Base-by-base conservation (phyloP, 2,797 vertebrate genomes). In the Cetoscarus ocellatus region DNA sequence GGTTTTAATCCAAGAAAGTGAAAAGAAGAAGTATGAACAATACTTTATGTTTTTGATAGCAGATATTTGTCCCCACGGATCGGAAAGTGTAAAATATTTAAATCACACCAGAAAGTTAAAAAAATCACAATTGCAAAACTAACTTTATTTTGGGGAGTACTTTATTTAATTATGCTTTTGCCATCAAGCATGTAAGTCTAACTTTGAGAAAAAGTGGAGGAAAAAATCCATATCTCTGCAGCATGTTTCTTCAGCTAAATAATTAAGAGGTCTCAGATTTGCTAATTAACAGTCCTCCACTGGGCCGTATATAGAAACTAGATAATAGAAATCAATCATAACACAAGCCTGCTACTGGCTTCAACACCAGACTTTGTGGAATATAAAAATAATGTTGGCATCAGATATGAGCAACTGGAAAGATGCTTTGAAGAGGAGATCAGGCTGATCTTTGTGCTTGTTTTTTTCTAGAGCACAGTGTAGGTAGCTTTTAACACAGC, bases 181-280 rank as follows among this genome's bases (percentile, higher is more conserved):
- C 10, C 38, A 38, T 6, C 27, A 51, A 59, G 6, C 4, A 68
- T 53, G 65, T 54, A 45, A 43, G 67, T 75, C 45, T 34, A 15
- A 58, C 51, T 62, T 53, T 39, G 7, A 50, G 38, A 36, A n/a
- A 36, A 59, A 45, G 7, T 6, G 12, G 27, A 45, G 6, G 3
- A 43, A 40, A 61, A 62, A 53, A 53, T 68, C 71, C 38, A 51
- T 54, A 11, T 55, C 12, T 40, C 10, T 54, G 49, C 9, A 10
- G 14, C 1, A 3, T 14, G 15, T 52, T 62, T 47, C 51, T 35
- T 49, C 43, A 70, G 60, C 61, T 67, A 53, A 63, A 75, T 73
- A 64, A 78, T 83, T 78, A 55, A 80, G 61, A 67, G 42, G 38
- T 70, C 57, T 71, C 44, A 65, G 63, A 79, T 71, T 79, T 45